phyloP scores from a whole-genome alignment of 2,797 vertebrate genomes.

The Trichosurus vulpecula region DNA sequence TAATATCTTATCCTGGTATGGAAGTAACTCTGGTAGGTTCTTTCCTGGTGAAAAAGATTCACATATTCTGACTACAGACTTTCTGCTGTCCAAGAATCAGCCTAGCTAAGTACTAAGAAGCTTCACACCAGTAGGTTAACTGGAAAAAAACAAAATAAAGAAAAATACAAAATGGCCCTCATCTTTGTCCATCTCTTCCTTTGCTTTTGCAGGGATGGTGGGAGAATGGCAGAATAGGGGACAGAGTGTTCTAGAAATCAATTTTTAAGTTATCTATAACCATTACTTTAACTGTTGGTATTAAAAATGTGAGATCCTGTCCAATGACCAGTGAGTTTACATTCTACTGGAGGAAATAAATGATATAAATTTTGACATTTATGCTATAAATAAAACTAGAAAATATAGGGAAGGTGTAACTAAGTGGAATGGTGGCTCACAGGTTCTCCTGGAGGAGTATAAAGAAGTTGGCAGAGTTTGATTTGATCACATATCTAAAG shows the following conservation, averaged over 20 bases:
- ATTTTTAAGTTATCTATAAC: not conserved
- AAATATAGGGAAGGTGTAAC: not conserved
- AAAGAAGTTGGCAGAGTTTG: not conserved
- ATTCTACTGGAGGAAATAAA: not conserved
- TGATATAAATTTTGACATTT: not conserved
- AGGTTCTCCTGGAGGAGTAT: not conserved
- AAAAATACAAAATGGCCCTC: not conserved
- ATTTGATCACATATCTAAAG: not conserved
- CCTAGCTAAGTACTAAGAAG: not conserved
- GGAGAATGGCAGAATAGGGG: not conserved
- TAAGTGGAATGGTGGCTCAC: not conserved
- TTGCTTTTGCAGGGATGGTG: not conserved
- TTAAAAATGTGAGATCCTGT: not conserved
- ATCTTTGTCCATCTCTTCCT: not conserved
- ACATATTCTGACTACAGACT: not conserved
- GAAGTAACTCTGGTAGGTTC: not conserved
- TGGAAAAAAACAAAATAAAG: not conserved
- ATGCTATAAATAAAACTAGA: not conserved
- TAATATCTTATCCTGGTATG: not conserved
- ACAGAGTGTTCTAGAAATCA: not conserved
- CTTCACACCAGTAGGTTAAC: not conserved
- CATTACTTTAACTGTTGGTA: not conserved
- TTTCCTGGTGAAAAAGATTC: not conserved
- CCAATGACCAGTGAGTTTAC: not conserved
- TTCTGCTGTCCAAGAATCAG: not conserved